Conservation (phyloP, 2,113 vertebrate genomes). For the Oncorhynchus mykiss region DNA sequence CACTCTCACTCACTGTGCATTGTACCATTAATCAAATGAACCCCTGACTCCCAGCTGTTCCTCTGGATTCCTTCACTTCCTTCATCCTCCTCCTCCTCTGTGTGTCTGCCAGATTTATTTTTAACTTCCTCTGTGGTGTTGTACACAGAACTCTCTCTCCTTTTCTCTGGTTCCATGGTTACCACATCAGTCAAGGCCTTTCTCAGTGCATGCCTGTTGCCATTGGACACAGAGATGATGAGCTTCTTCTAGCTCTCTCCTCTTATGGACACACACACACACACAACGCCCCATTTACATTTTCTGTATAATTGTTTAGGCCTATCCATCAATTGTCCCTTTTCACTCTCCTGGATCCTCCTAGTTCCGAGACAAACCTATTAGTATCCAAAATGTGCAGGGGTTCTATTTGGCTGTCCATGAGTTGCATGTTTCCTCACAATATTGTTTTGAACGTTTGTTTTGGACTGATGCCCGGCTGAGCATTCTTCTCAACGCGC, state of each 20-base stretch:
- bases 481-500: no score
- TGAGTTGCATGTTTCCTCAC: no score
- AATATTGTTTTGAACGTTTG: no score
- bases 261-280: background rate
- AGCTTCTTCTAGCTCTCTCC: background rate
- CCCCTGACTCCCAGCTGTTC: conserved; percentile 42
- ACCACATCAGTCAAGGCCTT: background rate
- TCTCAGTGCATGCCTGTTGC: background rate
- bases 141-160: background rate
- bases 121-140: background rate
- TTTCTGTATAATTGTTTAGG: conserved; percentile 11
- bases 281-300: conserved; percentile 6
- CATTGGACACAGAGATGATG: conserved; percentile 6
- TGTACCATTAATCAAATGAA: conserved; percentile 59
- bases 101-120: background rate
- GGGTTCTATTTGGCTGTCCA: background rate
- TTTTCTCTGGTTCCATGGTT: background rate
- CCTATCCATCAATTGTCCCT: no score
- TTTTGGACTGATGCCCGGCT: no score
- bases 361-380: no score
- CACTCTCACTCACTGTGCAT: conserved; percentile 35
- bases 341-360: no score
- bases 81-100: conserved; percentile 1
- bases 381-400: no score
- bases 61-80: conserved; percentile 12